Conservation (phyloP, 2,888 invertebrate genomes). For the Deroplatys truncata region DNA sequence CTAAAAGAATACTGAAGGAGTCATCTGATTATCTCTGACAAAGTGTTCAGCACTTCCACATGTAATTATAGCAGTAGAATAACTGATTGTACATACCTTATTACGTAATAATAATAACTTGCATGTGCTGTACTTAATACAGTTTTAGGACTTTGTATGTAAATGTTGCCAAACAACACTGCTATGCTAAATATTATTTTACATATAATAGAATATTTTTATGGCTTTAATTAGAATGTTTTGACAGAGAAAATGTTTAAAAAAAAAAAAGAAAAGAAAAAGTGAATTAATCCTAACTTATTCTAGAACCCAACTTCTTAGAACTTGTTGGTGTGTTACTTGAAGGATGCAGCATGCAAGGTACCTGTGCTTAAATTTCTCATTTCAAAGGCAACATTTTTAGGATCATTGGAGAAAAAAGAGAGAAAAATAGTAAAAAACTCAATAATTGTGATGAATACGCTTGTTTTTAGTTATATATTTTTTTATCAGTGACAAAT, state of each 20-base stretch:
- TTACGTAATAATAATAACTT: slow-evolving; percentile 24
- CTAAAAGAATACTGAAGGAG: not conserved
- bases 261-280: not conserved
- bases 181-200: slow-evolving; percentile 24
- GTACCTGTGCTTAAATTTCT: not conserved
- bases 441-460: not conserved
- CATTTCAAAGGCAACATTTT: not conserved
- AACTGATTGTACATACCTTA: slow-evolving; percentile 27
- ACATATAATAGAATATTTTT: slow-evolving; percentile 26
- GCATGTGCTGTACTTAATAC: slow-evolving; percentile 31
- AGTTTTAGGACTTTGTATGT: slow-evolving; percentile 28
- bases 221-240: slow-evolving; percentile 23
- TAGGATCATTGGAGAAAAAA: not conserved
- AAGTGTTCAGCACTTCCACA: slow-evolving; percentile 3
- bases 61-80: slow-evolving; percentile 19
- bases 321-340: not conserved
- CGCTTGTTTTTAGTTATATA: not conserved
- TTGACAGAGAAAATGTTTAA: not conserved
- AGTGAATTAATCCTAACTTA: not conserved
- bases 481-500: not conserved
- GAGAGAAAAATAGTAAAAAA: too few relatives aligned
- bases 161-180: slow-evolving; percentile 27
- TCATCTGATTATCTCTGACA: not conserved
- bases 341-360: not conserved
- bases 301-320: not conserved